Evolutionary conservation across 2,888 invertebrate species (phyloP), one percentile per base, ranked within the genome.

Genomic region (Nemotelus nigrinus): DNA sequence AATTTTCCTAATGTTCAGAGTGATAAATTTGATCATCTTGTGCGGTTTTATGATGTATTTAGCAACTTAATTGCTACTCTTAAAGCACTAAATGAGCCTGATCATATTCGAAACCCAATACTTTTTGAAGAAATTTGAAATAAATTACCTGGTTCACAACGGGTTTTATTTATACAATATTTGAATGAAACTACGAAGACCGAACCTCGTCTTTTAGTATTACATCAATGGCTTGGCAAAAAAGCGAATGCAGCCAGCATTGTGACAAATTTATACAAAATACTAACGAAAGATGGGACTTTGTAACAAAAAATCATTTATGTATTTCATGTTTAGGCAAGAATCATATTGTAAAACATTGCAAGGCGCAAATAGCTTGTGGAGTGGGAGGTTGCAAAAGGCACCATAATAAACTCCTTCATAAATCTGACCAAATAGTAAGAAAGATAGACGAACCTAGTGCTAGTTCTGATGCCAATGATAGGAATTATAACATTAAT

Each of bases 191-290:
- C 25, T 25, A 1, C 25, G 25, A 25, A 25, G 25, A 25, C 25
- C 25, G 25, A 3, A 57, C 57, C 57, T 3, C 57, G 57, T 4
- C 57, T 57, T 57, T 3, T 57, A 3, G 10, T 57, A 8, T 57
- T 57, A 25, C 57, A 57, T 57, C 3, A 57, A 3, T 57, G 57
- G 57, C 10, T 57, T 7, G 3, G 5, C 8, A 57, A 57, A 7
- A 57, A 25, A 57, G 57, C 57, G 8, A 57, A 4, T 2, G 57
- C 57, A 25, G 4, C 3, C 25, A 6, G 57, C 25, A 8, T 4
- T 57, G 57, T 57, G 57, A 57, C 25, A 57, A 57, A 7, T 57
- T 57, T 57, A 57, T 25, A 57, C 10, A 57, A 57, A 7, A 57
- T 7, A 7, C 2, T 8, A 3, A 57, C 10, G 25, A 57, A 57